Evolutionary conservation across 1,140 invertebrate genomes (phyloP), one percentile per base, ranked within the genome.

Genomic region (Homarus americanus): DNA sequence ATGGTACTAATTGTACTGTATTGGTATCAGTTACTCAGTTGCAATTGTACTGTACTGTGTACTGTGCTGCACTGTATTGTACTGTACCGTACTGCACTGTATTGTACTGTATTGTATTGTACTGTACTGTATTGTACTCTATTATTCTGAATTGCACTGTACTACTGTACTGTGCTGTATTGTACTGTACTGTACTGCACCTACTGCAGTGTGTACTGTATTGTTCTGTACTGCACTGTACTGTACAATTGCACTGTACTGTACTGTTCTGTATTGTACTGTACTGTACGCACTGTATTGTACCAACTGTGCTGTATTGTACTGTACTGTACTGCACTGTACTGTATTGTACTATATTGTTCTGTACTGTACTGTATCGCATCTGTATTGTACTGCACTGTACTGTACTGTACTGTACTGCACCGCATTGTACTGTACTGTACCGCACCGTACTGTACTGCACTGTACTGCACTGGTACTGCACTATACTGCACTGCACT

Each of bases 261-360:
- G 91, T 92, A 92, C 85, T 92, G 91, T 87, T 92, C 92, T 91
- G 86, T 93, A 92, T 91, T 93, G 83, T 92, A 93, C 92, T 89
- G 82, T 88, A 87, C n/a, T n/a, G n/a, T n/a, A n/a, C n/a, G n/a
- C n/a, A n/a, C n/a, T n/a, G n/a, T n/a, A n/a, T n/a, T n/a, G 83
- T 53, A 76, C 92, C 38, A 83, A 84, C 87, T 87, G 87, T 90
- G 79, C 89, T 92, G 82, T 91, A 93, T 86, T 58, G 53, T 58
- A 10, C 53, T 58, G 17, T 58, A 58, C 10, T 86, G 87, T 91
- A 66, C 84, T 90, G 80, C 72, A 86, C 84, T 87, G 83, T 87
- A 85, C 91, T 72, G 73, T 92, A 72, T 66, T 92, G 49, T 53
- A 92, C 91, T 92, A 40, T 86, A 84, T 76, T 92, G 91, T 87